These are phyloP conservation scores for Petrolisthes manimaculis DNA, from an alignment of 2,888 invertebrate species.

Conservation along the genomic window DNA sequence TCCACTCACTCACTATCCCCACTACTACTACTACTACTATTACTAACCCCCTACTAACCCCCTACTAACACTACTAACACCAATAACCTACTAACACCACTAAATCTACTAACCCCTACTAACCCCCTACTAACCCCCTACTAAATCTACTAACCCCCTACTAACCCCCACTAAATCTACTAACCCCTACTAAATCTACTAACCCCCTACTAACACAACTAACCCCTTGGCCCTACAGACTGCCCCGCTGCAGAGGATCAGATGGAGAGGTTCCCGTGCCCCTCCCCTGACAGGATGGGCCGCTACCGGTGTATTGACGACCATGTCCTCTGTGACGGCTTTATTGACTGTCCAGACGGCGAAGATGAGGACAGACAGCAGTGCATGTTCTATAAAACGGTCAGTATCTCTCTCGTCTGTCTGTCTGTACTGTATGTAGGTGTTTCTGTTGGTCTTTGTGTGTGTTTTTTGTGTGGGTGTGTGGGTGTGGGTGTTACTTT, in stretches of 20 bases:
- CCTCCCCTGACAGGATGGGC: slow-evolving; percentile 89
- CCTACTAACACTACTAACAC: slow-evolving; percentile 8
- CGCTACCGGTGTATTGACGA: slow-evolving; percentile 96
- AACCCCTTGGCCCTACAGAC: slow-evolving; percentile 75
- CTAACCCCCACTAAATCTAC: neutral
- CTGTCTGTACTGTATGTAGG: too few relatives aligned
- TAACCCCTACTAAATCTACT: neutral
- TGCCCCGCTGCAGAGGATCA: slow-evolving; percentile 93
- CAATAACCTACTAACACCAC: neutral
- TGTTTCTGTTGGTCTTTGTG: too few relatives aligned
- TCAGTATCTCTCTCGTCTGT: too few relatives aligned
- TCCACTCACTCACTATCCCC: neutral
- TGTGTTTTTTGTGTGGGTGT: neutral
- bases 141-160: neutral
- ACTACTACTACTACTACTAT: neutral
- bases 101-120: neutral
- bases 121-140: neutral
- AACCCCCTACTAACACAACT: slow-evolving; percentile 20
- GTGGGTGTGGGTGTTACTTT: too few relatives aligned
- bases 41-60: neutral
- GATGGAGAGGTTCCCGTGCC: slow-evolving; percentile 95
- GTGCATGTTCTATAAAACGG: slow-evolving; percentile 98
- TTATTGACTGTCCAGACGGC: slow-evolving; percentile 92
- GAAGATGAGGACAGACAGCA: slow-evolving; percentile 93
- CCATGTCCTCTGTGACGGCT: slow-evolving; percentile 93